Percentiles rank a stretch among this genome's conserved stretches.
These are phyloP conservation scores for Laticauda laticaudata DNA, from an alignment of 2,113 vertebrate genomes.

Conservation along the genomic window DNA sequence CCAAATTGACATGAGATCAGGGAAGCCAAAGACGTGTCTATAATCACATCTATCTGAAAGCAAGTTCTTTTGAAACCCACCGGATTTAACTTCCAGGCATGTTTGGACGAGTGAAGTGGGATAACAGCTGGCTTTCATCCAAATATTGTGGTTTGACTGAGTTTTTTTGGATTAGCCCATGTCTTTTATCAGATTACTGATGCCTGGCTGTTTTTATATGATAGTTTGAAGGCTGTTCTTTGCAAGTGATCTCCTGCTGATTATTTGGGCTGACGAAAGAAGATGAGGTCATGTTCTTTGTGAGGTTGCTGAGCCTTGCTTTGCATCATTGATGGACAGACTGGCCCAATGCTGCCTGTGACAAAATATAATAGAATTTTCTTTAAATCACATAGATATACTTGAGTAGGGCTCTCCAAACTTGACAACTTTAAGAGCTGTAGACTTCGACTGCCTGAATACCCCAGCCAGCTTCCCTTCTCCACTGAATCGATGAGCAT, in stretches of 20 bases:
- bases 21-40: background rate
- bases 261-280: constrained; percentile 29
- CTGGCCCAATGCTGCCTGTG: constrained; percentile 45
- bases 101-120: background rate
- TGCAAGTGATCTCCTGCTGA: background rate
- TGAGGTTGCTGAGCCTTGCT: constrained; percentile 38
- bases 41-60: constrained; percentile 6
- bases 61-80: background rate
- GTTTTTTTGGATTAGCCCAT: background rate
- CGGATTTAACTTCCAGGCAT: constrained; percentile 8
- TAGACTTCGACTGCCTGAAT: background rate
- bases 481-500: background rate
- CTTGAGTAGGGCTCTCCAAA: constrained; percentile 21
- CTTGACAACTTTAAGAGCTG: background rate
- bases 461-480: no score
- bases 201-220: constrained; percentile 1
- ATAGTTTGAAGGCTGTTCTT: constrained; percentile 21
- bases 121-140: background rate
- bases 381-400: constrained; percentile 45
- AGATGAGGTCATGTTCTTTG: constrained; percentile 43
- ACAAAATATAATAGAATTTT: constrained; percentile 41
- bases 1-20: background rate
- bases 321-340: constrained; percentile 42
- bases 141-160: constrained; percentile 6
- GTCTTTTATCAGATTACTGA: constrained; percentile 22